A percentile compares a stretch with the other conserved stretches of the same genome.
Evolutionary conservation across 2,888 invertebrate species (phyloP).

Genomic region (Eupithecia dodoneata): DNA sequence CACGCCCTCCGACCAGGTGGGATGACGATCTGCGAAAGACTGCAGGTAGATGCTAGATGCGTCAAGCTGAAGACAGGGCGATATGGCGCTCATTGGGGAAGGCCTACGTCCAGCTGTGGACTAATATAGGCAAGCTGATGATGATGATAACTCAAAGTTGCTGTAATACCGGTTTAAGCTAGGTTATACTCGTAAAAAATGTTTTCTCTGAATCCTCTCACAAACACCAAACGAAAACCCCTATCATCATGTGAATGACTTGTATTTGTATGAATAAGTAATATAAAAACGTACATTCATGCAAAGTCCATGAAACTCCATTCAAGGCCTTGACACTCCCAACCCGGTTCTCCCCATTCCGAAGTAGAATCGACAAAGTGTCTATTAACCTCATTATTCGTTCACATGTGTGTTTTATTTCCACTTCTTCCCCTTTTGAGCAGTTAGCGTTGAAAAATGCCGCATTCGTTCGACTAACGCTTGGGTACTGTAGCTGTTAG

Average conservation of each 20-base stretch:
- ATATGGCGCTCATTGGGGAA: too few relatives aligned
- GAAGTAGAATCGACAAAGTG: conserved; percentile 55
- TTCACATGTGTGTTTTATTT: conserved; percentile 66
- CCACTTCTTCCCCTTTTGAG: conserved; percentile 43
- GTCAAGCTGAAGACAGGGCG: too few relatives aligned
- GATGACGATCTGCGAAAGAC: too few relatives aligned
- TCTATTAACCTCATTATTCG: conserved; percentile 68
- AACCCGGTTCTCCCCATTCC: conserved; percentile 32
- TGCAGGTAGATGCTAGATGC: too few relatives aligned
- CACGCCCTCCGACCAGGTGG: too few relatives aligned
- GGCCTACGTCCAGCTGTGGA: too few relatives aligned
- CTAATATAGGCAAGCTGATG: too few relatives aligned
- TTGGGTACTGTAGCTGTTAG: not conserved
- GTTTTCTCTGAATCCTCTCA: not conserved
- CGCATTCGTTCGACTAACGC: conserved; percentile 15
- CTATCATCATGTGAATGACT: not conserved
- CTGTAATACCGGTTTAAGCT: not conserved
- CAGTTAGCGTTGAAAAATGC: conserved; percentile 37
- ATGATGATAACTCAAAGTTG: not conserved
- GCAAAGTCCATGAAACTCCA: not conserved
- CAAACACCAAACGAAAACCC: not conserved
- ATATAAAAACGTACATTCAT: not conserved
- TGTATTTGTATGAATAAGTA: not conserved
- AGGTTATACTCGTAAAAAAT: not conserved
- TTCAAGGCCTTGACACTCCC: conserved; percentile 3